Evolutionary conservation across 2,113 vertebrate species (phyloP), one percentile per base, ranked within the genome.

Genomic region (Spermophilus dauricus): DNA sequence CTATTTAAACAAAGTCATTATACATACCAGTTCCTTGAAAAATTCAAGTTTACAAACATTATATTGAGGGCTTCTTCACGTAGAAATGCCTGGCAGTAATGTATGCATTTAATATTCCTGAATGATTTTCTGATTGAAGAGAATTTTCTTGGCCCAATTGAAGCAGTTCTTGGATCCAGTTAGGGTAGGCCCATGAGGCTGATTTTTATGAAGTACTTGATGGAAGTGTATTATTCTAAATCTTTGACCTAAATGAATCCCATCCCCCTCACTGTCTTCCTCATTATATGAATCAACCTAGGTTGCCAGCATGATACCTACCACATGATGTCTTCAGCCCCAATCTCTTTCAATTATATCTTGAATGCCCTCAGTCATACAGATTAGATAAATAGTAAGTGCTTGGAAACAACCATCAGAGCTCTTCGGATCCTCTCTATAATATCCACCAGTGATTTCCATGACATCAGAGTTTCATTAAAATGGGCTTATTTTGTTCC

Each of bases 71-170:
- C 53, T 87, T 65, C 32, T 84, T 89, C 67, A 67, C 18, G 84
- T 70, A 70, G 56, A 87, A 81, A 96, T 69, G 22, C 30, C 76
- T 88, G 76, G 58, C 45, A 83, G 34, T 70, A 88, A 75, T 48
- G n/a, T 22, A 24, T 91, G 18, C 48, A 53, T 58, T 86, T 96
- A 48, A 95, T 89, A 56, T 6, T 82, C 56, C 53, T 86, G 77
- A 81, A 75, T 73, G 70, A 67, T 77, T 86, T 96, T 95, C 65
- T 81, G 24, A 94, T 84, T 90, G 77, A 91, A 96, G 72, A 70
- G 20, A 81, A 94, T 61, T 90, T 93, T 90, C 48, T 65, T 17
- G 28, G 32, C n/a, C 70, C 56, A 70, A 26, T 63, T 73, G 69
- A 26, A 91, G 24, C 39, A 89, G 56, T n/a, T 10, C 22, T 95